Evolutionary conservation across 2,888 invertebrate species (phyloP), one percentile per base, ranked within the genome.

Genomic region (Pristionchus arcanus): DNA sequence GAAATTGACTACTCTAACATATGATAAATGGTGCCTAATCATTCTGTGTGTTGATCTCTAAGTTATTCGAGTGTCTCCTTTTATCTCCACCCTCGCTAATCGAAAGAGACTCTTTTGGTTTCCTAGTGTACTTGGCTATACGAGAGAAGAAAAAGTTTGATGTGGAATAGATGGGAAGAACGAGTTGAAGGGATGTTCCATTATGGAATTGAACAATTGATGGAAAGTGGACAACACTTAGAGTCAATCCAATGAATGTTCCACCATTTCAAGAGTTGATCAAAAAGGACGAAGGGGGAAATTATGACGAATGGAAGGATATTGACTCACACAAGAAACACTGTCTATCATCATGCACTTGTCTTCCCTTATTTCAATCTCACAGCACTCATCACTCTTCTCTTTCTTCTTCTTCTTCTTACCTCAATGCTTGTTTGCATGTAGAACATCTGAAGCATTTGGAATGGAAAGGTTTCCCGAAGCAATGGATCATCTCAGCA

Each of bases 401-500:
- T 25, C 63, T 16, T 31, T 28, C 85, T 59, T 59, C 37, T 34
- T 59, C 37, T 34, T 31, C 5, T 21, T 28, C 68, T 87, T 11
- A 93, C 93, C 93, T 92, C 74, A 93, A 87, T 19, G 92, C 90
- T 74, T 92, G 93, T 87, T 91, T 90, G 90, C 93, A 93, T 31
- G 92, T 91, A 21, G 77, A 16, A 87, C 93, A 93, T 89, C 93
- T 89, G 91, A 93, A 93, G 84, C 93, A 93, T 81, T 92, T 92
- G 19, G 91, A 90, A 88, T 93, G 93, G 63, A 92, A 93, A 49
- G 92, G 90, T 71, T 90, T 84, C 0, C 92, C 92, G 90, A 93
- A 93, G 83, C 93, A 93, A 31, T 92, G 92, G 68, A 92, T 92
- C 87, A 92, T 92, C 89, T 93, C 93, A 15, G 93, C 93, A 9